A percentile compares a stretch with the other conserved stretches of the same genome.
Evolutionary conservation across 2,113 vertebrate genomes (phyloP).

Genomic region (Calidris pugnax): DNA sequence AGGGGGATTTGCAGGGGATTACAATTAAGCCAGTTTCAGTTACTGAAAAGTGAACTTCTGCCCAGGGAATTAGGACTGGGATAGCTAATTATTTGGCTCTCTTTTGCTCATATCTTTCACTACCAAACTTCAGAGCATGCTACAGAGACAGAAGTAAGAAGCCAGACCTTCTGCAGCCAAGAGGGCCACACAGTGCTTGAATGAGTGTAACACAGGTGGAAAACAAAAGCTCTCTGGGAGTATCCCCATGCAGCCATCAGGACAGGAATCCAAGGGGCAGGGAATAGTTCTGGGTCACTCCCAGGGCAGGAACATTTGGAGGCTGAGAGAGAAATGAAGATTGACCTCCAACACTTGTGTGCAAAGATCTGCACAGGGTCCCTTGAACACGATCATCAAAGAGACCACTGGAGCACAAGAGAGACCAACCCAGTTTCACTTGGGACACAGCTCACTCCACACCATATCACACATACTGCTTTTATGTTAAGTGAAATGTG

Average conservation of each 20-base stretch:
- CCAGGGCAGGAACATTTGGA: background rate
- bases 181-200: background rate
- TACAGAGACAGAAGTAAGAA: background rate
- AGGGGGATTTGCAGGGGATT: slow-evolving; percentile 47
- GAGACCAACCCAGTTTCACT: rapidly evolving
- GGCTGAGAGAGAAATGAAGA: background rate
- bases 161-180: background rate
- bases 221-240: background rate
- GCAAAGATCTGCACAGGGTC: background rate
- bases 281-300: background rate
- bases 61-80: slow-evolving; percentile 22
- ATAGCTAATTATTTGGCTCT: slow-evolving; percentile 42
- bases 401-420: background rate
- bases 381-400: background rate
- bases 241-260: background rate
- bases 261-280: background rate
- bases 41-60: slow-evolving; percentile 54
- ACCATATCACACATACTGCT: background rate
- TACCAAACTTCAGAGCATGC: background rate
- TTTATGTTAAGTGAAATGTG: background rate
- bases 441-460: background rate
- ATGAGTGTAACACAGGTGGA: background rate
- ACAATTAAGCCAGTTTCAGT: slow-evolving; percentile 56
- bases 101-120: slow-evolving; percentile 2
- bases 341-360: background rate